Evolutionary conservation across 2,888 invertebrate species (phyloP), one percentile per base, ranked within the genome.

Genomic region (Drosophila mimetica): DNA sequence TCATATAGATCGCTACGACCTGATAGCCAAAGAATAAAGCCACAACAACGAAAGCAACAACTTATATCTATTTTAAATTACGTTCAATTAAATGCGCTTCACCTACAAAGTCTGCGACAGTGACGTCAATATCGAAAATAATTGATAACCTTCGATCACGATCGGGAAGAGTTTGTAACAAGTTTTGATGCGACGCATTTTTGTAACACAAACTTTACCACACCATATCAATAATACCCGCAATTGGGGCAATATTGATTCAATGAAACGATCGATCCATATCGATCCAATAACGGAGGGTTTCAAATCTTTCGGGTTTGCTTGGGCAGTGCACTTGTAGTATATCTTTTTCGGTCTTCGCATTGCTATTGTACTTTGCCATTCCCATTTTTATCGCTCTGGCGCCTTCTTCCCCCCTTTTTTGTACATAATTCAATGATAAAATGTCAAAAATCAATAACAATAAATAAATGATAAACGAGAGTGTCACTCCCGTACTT

Each of bases 361-460:
- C 57, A 32, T 14, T 61, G 60, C 28, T 60, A 61, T 61, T 61
- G 60, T 51, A 20, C 30, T 39, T 41, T 47, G 52, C 25, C 46
- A 42, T 48, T 50, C 37, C 42, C 20, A 42, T 44, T 48, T 60
- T 60, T 71, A 53, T 60, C 52, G 22, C 42, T 28, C 59, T 14
- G 42, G 51, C 22, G 2, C 37, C 55, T 47, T 48, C 46, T 41
- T 39, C 32, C 37, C 58, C 47, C 44, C 36, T 63, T 58, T 39
- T 63, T 58, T 61, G 72, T 44, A 44, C 44, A 44, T 86, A 88
- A 88, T 86, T 88, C 88, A 88, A 88, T 86, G 86, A 86, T 86
- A 84, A 86, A 86, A 88, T 86, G 86, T 86, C 86, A 86, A 86
- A 88, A 86, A 88, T 88, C 88, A 88, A 86, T 86, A 86, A 86